A percentile compares a stretch with the other conserved stretches of the same genome.
These are phyloP conservation scores for Planococcus citri DNA, from an alignment of 1,140 invertebrate species.

Conservation along the genomic window DNA sequence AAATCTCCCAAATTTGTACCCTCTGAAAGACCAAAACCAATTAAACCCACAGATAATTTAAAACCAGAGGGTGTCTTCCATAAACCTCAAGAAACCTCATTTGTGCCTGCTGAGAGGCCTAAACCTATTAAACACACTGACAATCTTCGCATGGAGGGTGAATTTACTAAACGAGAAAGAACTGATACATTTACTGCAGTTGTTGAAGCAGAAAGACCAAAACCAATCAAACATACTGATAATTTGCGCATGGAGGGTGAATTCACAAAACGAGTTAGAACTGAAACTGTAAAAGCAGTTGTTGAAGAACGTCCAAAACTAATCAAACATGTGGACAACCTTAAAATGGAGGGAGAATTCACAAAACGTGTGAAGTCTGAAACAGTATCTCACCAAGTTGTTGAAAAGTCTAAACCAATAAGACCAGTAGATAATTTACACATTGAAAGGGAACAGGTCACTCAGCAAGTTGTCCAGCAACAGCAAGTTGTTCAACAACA, in stretches of 20 bases:
- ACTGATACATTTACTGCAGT: neutral
- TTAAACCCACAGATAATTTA: slow-evolving; percentile 49
- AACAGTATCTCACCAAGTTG: slow-evolving; percentile 27
- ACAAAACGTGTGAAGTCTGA: slow-evolving; percentile 32
- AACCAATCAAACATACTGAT: slow-evolving; percentile 37
- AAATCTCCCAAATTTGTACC: slow-evolving; percentile 40
- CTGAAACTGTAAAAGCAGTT: neutral
- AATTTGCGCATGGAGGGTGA: slow-evolving; percentile 45
- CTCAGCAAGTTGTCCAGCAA: slow-evolving; percentile 47
- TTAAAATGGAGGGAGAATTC: slow-evolving; percentile 47
- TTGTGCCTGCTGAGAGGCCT: slow-evolving; percentile 36
- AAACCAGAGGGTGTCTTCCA: slow-evolving; percentile 47
- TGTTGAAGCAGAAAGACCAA: slow-evolving; percentile 45
- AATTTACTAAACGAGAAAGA: slow-evolving; percentile 38
- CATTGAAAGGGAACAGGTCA: slow-evolving; percentile 50
- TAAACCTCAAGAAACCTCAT: slow-evolving; percentile 31
- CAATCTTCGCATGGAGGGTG: slow-evolving; percentile 43
- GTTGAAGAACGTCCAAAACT: slow-evolving; percentile 46
- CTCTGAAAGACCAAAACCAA: slow-evolving; percentile 44
- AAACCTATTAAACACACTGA: slow-evolving; percentile 37
- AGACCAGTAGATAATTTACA: slow-evolving; percentile 40
- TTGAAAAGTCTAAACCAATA: slow-evolving; percentile 28
- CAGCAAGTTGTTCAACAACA: slow-evolving; percentile 39
- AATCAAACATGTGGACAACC: slow-evolving; percentile 37
- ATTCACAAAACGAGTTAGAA: slow-evolving; percentile 35